Conservation (phyloP, 2,797 vertebrate genomes). For the Galagoides demidoff region DNA sequence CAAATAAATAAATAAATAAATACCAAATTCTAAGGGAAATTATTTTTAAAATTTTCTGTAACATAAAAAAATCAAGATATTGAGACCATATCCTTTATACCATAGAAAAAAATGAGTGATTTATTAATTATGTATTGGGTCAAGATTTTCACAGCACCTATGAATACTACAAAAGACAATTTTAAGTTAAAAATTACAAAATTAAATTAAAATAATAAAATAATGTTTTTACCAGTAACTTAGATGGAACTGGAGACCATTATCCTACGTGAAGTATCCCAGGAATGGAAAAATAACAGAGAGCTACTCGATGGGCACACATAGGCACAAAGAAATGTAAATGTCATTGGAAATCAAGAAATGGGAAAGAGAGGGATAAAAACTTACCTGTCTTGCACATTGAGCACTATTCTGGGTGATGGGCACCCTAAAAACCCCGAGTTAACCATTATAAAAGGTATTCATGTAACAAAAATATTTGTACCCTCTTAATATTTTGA, state of each 20-base stretch:
- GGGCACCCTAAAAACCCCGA: background rate
- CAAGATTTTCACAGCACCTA: background rate
- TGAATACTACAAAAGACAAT: background rate
- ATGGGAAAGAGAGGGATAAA: background rate
- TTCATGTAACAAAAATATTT: background rate
- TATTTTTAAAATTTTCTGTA: background rate
- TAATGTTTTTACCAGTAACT: background rate
- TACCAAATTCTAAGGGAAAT: slow-evolving; percentile 8
- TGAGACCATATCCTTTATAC: background rate
- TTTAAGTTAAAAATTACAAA: slow-evolving; percentile 31
- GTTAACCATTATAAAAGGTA: background rate
- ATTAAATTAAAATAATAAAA: background rate
- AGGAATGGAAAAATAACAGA: background rate
- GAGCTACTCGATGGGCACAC: background rate
- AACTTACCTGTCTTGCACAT: background rate
- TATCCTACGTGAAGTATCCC: background rate
- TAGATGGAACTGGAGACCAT: background rate
- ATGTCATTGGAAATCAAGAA: background rate
- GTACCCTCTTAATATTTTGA: background rate
- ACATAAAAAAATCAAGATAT: background rate
- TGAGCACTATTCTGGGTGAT: background rate
- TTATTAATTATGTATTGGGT: background rate
- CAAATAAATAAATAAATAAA: background rate
- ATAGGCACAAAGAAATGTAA: background rate
- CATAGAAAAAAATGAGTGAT: background rate